These are phyloP conservation scores for Aplochiton taeniatus DNA, from an alignment of 2,797 vertebrate species.

Conservation along the genomic window DNA sequence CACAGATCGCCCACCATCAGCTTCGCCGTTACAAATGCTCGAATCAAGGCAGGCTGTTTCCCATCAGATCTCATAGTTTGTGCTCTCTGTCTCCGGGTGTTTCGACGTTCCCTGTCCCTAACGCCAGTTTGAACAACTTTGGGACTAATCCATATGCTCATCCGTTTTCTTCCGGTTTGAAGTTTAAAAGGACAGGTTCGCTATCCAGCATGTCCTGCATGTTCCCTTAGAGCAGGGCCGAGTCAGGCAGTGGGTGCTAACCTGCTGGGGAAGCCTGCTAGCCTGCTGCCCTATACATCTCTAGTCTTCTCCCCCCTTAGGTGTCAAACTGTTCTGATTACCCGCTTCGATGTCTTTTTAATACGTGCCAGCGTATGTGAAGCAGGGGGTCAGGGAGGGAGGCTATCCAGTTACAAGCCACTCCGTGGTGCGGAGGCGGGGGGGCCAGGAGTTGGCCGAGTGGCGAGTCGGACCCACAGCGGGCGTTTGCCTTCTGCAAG, in stretches of 20 bases:
- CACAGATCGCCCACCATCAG: constrained; percentile 45
- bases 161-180: no score
- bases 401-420: background rate
- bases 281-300: constrained; percentile 32
- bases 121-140: constrained; percentile 21
- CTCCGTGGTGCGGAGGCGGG: background rate
- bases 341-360: constrained; percentile 23
- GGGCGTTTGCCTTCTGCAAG: background rate
- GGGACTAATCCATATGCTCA: background rate
- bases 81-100: constrained; percentile 45
- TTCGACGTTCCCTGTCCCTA: constrained; percentile 32
- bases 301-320: constrained; percentile 28
- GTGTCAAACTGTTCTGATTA: constrained; percentile 29
- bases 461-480: background rate
- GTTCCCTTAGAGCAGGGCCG: constrained; percentile 5
- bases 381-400: constrained; percentile 2
- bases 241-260: constrained; percentile 21
- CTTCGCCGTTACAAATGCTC: constrained; percentile 45
- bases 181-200: no score
- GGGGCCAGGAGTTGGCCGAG: background rate
- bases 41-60: constrained; percentile 66
- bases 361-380: constrained; percentile 6
- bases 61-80: constrained; percentile 62
- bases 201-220: constrained; percentile 7
- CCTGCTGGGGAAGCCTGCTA: constrained; percentile 6